Percentiles rank a stretch among this genome's conserved stretches.
Conservation (phyloP, 2,888 invertebrate species). For the Timema podura region DNA sequence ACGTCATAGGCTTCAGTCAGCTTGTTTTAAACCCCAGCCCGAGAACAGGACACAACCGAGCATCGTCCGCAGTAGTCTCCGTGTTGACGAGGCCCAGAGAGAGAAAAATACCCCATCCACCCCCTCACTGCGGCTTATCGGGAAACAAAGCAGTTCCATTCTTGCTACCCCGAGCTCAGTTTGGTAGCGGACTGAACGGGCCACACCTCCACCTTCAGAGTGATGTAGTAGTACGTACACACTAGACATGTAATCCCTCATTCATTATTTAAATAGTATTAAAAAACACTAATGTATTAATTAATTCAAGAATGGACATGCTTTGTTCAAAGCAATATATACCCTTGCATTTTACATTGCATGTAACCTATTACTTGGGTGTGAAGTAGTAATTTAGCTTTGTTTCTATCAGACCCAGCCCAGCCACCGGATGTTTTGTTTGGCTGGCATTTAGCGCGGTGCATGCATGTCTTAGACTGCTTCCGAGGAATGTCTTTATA, state of each 20-base stretch:
- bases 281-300: conserved; percentile 28
- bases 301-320: conserved; percentile 33
- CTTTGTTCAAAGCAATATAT: conserved; percentile 33
- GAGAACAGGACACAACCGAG: conserved; percentile 25
- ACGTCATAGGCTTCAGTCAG: conserved; percentile 39
- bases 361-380: conserved; percentile 31
- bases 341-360: conserved; percentile 34
- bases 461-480: conserved; percentile 31
- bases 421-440: conserved; percentile 30
- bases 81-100: conserved; percentile 26
- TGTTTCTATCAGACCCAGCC: conserved; percentile 29
- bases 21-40: conserved; percentile 30
- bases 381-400: conserved; percentile 31
- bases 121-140: conserved; percentile 31
- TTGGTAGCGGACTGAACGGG: conserved; percentile 21
- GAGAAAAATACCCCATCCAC: conserved; percentile 24
- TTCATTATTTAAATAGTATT: conserved; percentile 29
- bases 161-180: conserved; percentile 29
- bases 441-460: conserved; percentile 27
- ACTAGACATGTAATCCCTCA: conserved; percentile 29
- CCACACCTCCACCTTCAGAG: too few relatives aligned
- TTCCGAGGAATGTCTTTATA: conserved; percentile 30
- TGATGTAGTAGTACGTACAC: conserved; percentile 24
- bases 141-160: conserved; percentile 34
- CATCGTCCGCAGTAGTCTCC: conserved; percentile 19